phyloP scores from a whole-genome alignment of 1,140 invertebrate genomes.

The Plutomurus gul region DNA sequence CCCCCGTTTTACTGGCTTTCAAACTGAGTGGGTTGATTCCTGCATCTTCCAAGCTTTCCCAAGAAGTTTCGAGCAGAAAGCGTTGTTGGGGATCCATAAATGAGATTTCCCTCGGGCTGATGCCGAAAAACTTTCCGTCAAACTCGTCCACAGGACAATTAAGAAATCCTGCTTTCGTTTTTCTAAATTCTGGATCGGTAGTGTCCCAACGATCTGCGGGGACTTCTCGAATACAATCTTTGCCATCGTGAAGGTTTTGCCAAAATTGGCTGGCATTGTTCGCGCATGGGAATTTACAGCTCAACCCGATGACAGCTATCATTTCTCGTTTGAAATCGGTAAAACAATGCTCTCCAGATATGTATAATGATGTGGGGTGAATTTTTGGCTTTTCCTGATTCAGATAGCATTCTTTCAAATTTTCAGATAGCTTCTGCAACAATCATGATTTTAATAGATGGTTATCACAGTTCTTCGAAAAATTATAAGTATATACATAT shows the following conservation, averaged over 20 bases:
- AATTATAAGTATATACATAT: no score
- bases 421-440: no score
- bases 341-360: no score
- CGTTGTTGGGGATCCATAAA: constrained; percentile 68
- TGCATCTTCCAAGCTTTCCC: constrained; percentile 66
- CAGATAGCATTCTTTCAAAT: no score
- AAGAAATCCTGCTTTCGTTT: constrained; percentile 37
- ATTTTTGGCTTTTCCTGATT: no score
- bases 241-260: not conserved
- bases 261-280: constrained; percentile 24
- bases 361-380: no score
- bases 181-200: not conserved
- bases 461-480: no score
- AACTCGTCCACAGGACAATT: constrained; percentile 55
- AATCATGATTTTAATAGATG: no score
- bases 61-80: constrained; percentile 65
- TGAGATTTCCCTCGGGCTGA: constrained; percentile 63
- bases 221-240: not conserved
- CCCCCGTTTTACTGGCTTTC: constrained; percentile 4
- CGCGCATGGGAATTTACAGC: constrained; percentile 36
- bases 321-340: not conserved
- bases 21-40: constrained; percentile 23
- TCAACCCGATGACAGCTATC: constrained; percentile 36
- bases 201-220: not conserved
- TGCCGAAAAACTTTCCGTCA: constrained; percentile 63